Conservation (phyloP, 1,140 invertebrate genomes). For the Hylaeus anthracinus region DNA sequence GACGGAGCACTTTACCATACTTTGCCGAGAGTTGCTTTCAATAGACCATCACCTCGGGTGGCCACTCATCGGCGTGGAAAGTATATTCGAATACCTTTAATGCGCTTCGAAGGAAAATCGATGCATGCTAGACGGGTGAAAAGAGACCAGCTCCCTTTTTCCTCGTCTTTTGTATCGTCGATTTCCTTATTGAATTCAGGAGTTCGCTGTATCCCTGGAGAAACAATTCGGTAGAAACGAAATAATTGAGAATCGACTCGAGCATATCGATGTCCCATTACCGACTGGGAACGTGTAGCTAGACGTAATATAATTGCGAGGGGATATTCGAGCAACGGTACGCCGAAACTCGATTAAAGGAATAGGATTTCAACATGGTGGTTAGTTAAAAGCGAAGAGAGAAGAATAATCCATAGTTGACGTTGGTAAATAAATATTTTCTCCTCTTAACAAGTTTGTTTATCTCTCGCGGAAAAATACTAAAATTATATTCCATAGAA, state of each 20-base stretch:
- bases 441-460: no score
- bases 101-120: constrained; percentile 64
- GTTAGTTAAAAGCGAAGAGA: not conserved
- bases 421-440: not conserved
- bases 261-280: constrained; percentile 16
- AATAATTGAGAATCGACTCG: constrained; percentile 19
- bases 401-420: not conserved
- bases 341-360: not conserved
- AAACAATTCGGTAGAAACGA: constrained; percentile 33
- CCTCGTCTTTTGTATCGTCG: constrained; percentile 20
- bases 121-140: constrained; percentile 49
- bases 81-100: constrained; percentile 70
- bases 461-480: no score
- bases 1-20: constrained; percentile 63
- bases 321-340: no score
- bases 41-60: constrained; percentile 70
- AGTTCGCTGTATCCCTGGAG: constrained; percentile 25
- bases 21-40: constrained; percentile 70
- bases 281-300: not conserved
- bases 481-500: no score
- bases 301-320: not conserved
- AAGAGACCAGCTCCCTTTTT: not conserved
- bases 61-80: constrained; percentile 70
- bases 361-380: not conserved
- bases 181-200: constrained; percentile 51